Percentiles rank a stretch among this genome's conserved stretches.
phyloP scores from a whole-genome alignment of 2,888 invertebrate genomes.

The Cepaea hortensis region DNA sequence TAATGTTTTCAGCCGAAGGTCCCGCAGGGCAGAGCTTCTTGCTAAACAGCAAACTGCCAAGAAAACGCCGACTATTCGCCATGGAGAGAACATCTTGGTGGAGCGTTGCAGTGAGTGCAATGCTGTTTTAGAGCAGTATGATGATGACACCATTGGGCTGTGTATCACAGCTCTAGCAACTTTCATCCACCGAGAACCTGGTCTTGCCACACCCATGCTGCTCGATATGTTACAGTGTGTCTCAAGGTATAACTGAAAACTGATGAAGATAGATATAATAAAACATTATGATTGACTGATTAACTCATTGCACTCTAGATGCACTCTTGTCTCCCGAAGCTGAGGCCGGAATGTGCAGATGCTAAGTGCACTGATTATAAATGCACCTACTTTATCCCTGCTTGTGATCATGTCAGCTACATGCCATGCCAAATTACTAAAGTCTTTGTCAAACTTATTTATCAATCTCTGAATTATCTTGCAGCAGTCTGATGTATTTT shows the following conservation, averaged over 20 bases:
- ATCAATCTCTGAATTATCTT: too few species aligned
- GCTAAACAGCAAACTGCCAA: slow-evolving; percentile 63
- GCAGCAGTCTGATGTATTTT: too few species aligned
- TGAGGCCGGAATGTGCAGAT: too few species aligned
- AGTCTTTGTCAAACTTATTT: too few species aligned
- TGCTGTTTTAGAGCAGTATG: slow-evolving; percentile 83
- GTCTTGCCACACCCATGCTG: slow-evolving; percentile 91
- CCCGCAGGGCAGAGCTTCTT: slow-evolving; percentile 68
- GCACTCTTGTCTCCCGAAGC: background rate
- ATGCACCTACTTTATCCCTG: too few species aligned
- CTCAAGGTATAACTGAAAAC: slow-evolving; percentile 82
- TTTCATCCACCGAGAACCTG: slow-evolving; percentile 96
- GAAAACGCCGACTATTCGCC: slow-evolving; percentile 55
- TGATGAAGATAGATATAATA: background rate
- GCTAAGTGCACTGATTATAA: too few species aligned
- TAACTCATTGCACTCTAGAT: background rate
- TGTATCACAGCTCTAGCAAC: slow-evolving; percentile 95
- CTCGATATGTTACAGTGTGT: slow-evolving; percentile 93
- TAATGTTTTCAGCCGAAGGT: slow-evolving; percentile 56
- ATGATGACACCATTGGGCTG: slow-evolving; percentile 96
- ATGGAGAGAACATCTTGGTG: slow-evolving; percentile 70
- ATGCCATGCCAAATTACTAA: too few species aligned
- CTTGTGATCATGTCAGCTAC: too few species aligned
- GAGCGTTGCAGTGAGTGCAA: slow-evolving; percentile 90
- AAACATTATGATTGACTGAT: background rate